These are phyloP conservation scores for Chrysomallon squamiferum DNA, from an alignment of 1,140 invertebrate genomes.

Conservation along the genomic window DNA sequence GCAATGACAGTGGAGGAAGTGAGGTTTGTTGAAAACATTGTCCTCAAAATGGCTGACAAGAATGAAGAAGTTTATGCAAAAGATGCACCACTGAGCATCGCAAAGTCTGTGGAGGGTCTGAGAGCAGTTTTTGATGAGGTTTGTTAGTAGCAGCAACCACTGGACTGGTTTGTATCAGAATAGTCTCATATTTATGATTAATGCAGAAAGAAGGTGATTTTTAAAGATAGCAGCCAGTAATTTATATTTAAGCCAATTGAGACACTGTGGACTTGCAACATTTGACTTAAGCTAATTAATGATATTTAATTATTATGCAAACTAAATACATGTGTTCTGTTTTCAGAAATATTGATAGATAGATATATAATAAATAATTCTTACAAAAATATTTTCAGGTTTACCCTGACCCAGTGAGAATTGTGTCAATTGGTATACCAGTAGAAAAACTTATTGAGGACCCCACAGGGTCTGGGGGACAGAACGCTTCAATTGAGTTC, in stretches of 20 bases:
- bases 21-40: conserved; percentile 81
- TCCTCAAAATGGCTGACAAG: conserved; percentile 78
- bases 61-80: conserved; percentile 91
- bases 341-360: too few species aligned
- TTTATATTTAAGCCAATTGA: too few species aligned
- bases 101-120: conserved; percentile 92
- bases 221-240: too few species aligned
- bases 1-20: conserved; percentile 89
- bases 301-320: too few species aligned
- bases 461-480: conserved; percentile 79
- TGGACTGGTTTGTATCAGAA: too few species aligned
- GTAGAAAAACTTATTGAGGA: conserved; percentile 89
- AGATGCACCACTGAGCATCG: conserved; percentile 80
- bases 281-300: too few species aligned
- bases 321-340: too few species aligned
- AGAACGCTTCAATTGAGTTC: conserved; percentile 96
- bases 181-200: too few species aligned
- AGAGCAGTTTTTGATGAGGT: conserved; percentile 97
- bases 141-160: too few species aligned
- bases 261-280: too few species aligned
- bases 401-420: conserved; percentile 98
- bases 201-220: too few species aligned
- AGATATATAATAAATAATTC: too few species aligned
- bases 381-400: conserved; percentile 69
- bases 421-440: conserved; percentile 92